Base-by-base conservation (phyloP, 2,888 invertebrate genomes). In the Drosophila neotestacea region DNA sequence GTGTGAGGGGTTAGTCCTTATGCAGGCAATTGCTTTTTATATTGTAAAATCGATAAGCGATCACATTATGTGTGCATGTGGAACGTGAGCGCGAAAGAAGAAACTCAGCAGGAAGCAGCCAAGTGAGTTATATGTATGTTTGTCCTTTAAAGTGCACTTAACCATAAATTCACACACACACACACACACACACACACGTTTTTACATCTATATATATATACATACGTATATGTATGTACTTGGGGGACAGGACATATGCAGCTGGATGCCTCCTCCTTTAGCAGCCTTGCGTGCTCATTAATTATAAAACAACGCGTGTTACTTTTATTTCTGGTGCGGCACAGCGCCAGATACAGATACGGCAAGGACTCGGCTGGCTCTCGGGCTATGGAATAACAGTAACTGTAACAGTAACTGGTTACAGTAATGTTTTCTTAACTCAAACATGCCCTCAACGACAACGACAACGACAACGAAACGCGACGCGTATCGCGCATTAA, bases 21-120 rank as follows among this genome's bases (percentile, higher is more conserved):
- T 88, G 90, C 79, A 86, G 84, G 84, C 87, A 88, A 84, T 90
- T 88, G 89, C 89, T 89, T 82, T 86, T 86, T 84, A 84, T 88
- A 90, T 79, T 85, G 90, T 80, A 89, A 86, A 86, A 86, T 86
- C 85, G 91, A 90, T 89, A 90, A 85, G 74, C 88, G 81, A 83
- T 90, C 83, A 80, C 81, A 89, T 88, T 83, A 90, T 90, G 76
- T 73, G 77, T 68, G 76, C 74, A 70, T 54, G 81, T 70, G 70
- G 64, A 70, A 70, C 73, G 70, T 58, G 50, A 66, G 69, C 46
- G 61, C 52, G 59, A 56, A 58, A 62, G 64, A 74, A 67, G 75
- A 59, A 77, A 76, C 76, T 79, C 88, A 80, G 84, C 82, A 77
- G 82, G 88, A 72, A 73, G 67, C 69, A 59, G 61, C 62, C 75